A percentile compares a stretch with the other conserved stretches of the same genome.
Evolutionary conservation across 92 coral and sea anemone genomes (phyloP).

Genomic region (Metridium senile): DNA sequence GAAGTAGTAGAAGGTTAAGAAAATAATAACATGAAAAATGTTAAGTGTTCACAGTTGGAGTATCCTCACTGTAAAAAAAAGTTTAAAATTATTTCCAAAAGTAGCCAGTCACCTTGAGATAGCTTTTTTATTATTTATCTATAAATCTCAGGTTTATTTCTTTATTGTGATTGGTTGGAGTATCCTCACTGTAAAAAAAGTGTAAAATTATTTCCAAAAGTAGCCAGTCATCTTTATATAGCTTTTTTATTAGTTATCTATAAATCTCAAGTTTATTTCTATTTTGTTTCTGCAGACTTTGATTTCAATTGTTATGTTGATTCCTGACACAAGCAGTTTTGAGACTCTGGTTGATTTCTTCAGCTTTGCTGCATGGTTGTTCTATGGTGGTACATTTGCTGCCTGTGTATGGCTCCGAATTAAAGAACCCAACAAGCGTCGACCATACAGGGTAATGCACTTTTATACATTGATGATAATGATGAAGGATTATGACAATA

Average conservation of each 20-base stretch:
- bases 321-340: conserved; percentile 92
- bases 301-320: conserved; percentile 86
- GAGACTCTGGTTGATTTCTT: conserved; percentile 90
- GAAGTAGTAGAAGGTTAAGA: background rate
- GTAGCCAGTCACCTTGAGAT: too few relatives aligned
- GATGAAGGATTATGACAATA: background rate
- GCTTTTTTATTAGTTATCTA: too few relatives aligned
- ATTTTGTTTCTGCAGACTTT: conserved; percentile 56
- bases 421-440: conserved; percentile 48
- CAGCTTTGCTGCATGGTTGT: conserved; percentile 98
- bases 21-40: background rate
- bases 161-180: background rate
- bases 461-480: background rate
- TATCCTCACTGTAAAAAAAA: background rate
- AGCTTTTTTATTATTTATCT: too few relatives aligned
- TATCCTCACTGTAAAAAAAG: background rate
- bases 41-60: background rate
- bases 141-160: too few relatives aligned
- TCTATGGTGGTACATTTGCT: conserved; percentile 88
- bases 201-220: too few relatives aligned
- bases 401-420: conserved; percentile 79
- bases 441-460: conserved; percentile 81
- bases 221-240: too few relatives aligned
- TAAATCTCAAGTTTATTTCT: too few relatives aligned
- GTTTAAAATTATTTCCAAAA: too few relatives aligned